Percentiles rank a stretch among this genome's conserved stretches.
Evolutionary conservation across 2,888 invertebrate species (phyloP).

Genomic region (Electrophaes corylata): DNA sequence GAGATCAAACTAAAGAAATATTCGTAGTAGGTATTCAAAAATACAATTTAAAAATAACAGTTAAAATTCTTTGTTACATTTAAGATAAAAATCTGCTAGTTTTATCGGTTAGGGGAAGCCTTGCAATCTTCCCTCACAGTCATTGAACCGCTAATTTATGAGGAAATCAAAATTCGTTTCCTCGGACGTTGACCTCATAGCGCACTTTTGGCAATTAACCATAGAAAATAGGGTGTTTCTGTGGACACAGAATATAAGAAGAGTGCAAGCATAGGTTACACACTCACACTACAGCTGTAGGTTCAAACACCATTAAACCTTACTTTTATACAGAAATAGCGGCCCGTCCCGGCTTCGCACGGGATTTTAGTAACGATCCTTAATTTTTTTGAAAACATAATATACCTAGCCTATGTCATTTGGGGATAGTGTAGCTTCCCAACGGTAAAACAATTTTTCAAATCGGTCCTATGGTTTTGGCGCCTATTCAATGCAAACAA

Average conservation of each 20-base stretch:
- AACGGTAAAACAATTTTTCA: too few species aligned
- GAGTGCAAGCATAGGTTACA: neutral
- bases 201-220: constrained; percentile 76
- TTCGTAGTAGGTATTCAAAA: too few species aligned
- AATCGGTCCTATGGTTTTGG: too few species aligned
- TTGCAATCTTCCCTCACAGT: constrained; percentile 28
- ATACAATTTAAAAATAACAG: neutral
- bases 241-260: constrained; percentile 5
- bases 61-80: neutral
- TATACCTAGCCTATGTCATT: too few species aligned
- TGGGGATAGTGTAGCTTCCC: too few species aligned
- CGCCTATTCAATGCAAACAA: too few species aligned
- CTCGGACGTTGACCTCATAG: constrained; percentile 66
- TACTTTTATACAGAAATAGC: too few species aligned
- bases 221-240: constrained; percentile 59
- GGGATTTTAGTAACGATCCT: too few species aligned
- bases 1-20: too few species aligned
- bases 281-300: neutral
- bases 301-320: too few species aligned
- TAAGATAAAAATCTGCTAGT: constrained; percentile 8
- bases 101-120: constrained; percentile 10
- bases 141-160: constrained; percentile 46
- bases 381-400: too few species aligned
- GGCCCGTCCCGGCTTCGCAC: too few species aligned
- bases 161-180: constrained; percentile 51